A percentile compares a stretch with the other conserved stretches of the same genome.
Conservation (phyloP, 2,888 invertebrate genomes). For the Syrista parreyssii region DNA sequence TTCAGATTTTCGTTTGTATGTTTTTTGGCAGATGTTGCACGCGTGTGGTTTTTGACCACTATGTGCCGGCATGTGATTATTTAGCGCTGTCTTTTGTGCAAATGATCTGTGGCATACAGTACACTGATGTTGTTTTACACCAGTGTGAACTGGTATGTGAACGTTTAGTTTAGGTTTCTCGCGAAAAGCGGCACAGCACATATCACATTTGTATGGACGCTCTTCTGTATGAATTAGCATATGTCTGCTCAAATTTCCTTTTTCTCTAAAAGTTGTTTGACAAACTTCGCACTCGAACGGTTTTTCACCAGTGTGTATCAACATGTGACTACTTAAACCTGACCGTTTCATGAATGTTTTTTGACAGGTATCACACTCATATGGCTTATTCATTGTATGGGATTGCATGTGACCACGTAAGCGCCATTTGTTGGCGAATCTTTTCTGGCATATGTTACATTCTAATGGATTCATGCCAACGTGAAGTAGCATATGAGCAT, state of each 20-base stretch:
- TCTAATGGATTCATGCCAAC: constrained; percentile 57
- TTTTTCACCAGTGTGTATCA: constrained; percentile 27
- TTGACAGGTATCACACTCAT: constrained; percentile 33
- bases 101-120: constrained; percentile 57
- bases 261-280: constrained; percentile 36
- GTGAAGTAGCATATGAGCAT: constrained; percentile 59
- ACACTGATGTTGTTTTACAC: constrained; percentile 55
- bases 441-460: constrained; percentile 58
- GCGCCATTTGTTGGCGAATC: constrained; percentile 58
- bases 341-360: constrained; percentile 17
- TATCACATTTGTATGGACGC: constrained; percentile 47
- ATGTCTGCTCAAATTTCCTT: constrained; percentile 44
- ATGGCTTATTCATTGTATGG: constrained; percentile 33
- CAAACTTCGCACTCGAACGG: constrained; percentile 48
- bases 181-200: constrained; percentile 51
- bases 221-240: constrained; percentile 45
- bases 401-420: constrained; percentile 57
- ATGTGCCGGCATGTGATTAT: constrained; percentile 60
- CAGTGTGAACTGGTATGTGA: constrained; percentile 47
- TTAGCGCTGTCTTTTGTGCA: constrained; percentile 54
- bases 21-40: constrained; percentile 58
- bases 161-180: constrained; percentile 49
- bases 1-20: constrained; percentile 60
- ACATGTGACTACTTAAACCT: constrained; percentile 14
- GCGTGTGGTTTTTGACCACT: constrained; percentile 61